Percentiles rank a stretch among this genome's conserved stretches.
These are phyloP conservation scores for Ctenicera cuprea DNA, from an alignment of 2,888 invertebrate species.

Conservation along the genomic window DNA sequence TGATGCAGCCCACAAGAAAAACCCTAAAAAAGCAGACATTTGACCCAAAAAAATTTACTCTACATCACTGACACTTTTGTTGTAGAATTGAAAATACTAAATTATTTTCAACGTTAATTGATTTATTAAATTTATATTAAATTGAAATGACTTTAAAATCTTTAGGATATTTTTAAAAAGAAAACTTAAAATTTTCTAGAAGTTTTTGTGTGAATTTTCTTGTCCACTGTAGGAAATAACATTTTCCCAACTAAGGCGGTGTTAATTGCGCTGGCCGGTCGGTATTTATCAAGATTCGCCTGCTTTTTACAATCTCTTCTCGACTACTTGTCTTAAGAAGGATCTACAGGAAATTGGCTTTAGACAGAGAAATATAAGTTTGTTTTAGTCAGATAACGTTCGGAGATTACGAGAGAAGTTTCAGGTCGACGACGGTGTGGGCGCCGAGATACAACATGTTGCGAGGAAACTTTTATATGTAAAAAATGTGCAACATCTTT, in stretches of 20 bases:
- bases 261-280: slow-evolving; percentile 65
- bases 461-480: slow-evolving; percentile 62
- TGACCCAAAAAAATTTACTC: background rate
- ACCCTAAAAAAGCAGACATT: background rate
- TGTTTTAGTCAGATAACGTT: slow-evolving; percentile 65
- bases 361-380: slow-evolving; percentile 67
- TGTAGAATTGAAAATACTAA: too few relatives aligned
- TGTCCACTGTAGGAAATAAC: slow-evolving; percentile 29
- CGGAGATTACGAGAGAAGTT: slow-evolving; percentile 64
- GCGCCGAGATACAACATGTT: slow-evolving; percentile 64
- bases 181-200: background rate
- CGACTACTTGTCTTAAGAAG: slow-evolving; percentile 63
- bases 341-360: slow-evolving; percentile 67
- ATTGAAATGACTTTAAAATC: too few relatives aligned
- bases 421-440: slow-evolving; percentile 58
- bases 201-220: background rate
- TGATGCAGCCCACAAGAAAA: background rate
- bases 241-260: slow-evolving; percentile 54
- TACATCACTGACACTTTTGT: too few relatives aligned
- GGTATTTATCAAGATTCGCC: slow-evolving; percentile 65
- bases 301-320: slow-evolving; percentile 66
- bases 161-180: background rate
- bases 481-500: slow-evolving; percentile 64
- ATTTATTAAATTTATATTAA: too few relatives aligned
- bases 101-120: too few relatives aligned